A percentile compares a stretch with the other conserved stretches of the same genome.
Conservation (phyloP, 2,113 vertebrate genomes). For the Leucopsar rothschildi region DNA sequence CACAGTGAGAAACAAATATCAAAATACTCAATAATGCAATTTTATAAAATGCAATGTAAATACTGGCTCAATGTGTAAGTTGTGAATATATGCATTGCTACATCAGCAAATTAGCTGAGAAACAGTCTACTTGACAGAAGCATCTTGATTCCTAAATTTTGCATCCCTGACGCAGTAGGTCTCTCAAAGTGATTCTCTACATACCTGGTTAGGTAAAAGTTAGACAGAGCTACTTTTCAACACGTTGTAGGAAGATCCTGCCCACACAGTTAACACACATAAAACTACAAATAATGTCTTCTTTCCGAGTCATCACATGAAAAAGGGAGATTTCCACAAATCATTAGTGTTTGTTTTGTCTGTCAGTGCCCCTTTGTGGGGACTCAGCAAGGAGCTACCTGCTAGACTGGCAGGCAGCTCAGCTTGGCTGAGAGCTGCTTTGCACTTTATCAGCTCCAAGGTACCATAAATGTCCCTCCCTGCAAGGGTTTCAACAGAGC, state of each 20-base stretch:
- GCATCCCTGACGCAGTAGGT: not conserved
- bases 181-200: not conserved
- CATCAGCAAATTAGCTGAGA: not conserved
- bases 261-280: not conserved
- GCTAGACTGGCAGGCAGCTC: not conserved
- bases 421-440: not conserved
- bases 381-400: too few species aligned
- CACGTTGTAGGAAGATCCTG: not conserved
- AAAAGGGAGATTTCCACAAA: not conserved
- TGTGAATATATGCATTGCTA: not conserved
- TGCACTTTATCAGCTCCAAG: not conserved
- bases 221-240: not conserved
- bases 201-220: not conserved
- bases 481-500: not conserved
- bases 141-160: not conserved
- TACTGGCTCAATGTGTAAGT: not conserved
- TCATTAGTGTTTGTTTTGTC: not conserved
- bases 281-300: not conserved
- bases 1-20: not conserved
- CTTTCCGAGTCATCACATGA: not conserved
- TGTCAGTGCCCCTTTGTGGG: not conserved
- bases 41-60: not conserved
- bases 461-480: too few species aligned
- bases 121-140: not conserved
- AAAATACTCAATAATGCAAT: not conserved